These are phyloP conservation scores for Sebastiscus albofasciatus DNA, from an alignment of 2,797 vertebrate genomes.

Conservation along the genomic window DNA sequence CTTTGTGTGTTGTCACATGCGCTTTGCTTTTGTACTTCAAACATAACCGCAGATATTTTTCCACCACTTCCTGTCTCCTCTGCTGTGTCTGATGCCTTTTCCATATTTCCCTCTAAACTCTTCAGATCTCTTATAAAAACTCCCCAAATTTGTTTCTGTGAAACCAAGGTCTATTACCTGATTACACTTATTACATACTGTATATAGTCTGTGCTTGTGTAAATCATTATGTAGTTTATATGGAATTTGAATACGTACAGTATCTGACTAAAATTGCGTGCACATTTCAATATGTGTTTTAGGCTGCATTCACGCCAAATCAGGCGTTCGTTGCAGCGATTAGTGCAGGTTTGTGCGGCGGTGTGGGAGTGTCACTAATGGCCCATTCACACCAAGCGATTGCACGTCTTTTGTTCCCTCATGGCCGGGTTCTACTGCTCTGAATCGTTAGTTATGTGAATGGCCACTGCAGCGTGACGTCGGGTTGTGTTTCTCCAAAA, in stretches of 20 bases:
- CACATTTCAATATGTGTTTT: not conserved
- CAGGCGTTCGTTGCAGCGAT: not conserved
- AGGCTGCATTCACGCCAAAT: not conserved
- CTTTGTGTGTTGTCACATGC: not conserved
- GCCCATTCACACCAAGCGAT: not conserved
- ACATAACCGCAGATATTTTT: not conserved
- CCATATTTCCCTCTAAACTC: not conserved
- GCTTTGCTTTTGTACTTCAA: conserved; percentile 7
- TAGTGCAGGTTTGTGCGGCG: too few species aligned
- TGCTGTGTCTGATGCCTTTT: not conserved
- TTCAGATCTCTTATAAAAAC: not conserved
- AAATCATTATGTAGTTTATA: not conserved
- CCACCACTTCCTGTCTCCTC: not conserved
- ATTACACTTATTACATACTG: not conserved
- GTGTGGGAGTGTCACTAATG: not conserved
- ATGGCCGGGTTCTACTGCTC: not conserved
- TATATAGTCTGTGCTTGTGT: not conserved
- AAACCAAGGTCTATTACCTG: not conserved
- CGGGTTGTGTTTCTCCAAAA: too few species aligned
- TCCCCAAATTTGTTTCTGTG: not conserved
- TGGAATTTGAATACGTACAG: not conserved
- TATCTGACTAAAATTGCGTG: not conserved
- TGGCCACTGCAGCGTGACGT: too few species aligned
- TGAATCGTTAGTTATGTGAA: too few species aligned
- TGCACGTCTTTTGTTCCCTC: not conserved